Percentiles rank a stretch among this genome's conserved stretches.
Conservation (phyloP, 2,797 vertebrate species). For the Spinibarbus caldwelli region DNA sequence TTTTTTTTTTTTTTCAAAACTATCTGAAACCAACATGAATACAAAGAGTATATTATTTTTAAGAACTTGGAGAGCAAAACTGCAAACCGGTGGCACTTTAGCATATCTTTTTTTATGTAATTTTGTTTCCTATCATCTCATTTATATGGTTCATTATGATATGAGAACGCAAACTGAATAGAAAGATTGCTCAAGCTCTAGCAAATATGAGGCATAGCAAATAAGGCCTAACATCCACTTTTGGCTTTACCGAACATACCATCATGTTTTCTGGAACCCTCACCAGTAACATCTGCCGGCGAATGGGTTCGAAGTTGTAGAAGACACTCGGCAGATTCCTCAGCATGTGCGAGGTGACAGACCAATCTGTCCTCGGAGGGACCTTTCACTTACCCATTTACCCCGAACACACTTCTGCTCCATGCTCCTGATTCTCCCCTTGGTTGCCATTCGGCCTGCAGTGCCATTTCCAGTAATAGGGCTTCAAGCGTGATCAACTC, state of each 20-base stretch:
- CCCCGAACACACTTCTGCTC: slow-evolving; percentile 84
- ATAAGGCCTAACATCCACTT: slow-evolving; percentile 12
- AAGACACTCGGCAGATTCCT: slow-evolving; percentile 79
- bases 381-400: slow-evolving; percentile 80
- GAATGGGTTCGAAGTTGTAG: slow-evolving; percentile 83
- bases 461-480: slow-evolving; percentile 91
- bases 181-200: not conserved
- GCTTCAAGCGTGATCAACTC: slow-evolving; percentile 88
- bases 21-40: not conserved
- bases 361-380: slow-evolving; percentile 77
- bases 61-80: too few relatives aligned
- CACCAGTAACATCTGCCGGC: slow-evolving; percentile 89
- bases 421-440: slow-evolving; percentile 93
- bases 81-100: not conserved
- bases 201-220: not conserved
- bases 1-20: too few relatives aligned
- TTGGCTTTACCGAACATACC: slow-evolving; percentile 37
- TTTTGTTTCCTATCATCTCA: not conserved
- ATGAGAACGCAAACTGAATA: not conserved
- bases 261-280: slow-evolving; percentile 58
- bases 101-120: not conserved
- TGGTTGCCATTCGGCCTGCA: slow-evolving; percentile 93
- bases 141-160: not conserved
- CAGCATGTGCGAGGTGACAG: slow-evolving; percentile 82
- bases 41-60: not conserved